Percentiles rank a stretch among this genome's conserved stretches.
These are phyloP conservation scores for Theonella swinhoei DNA, from an alignment of 37 sponge, comb jelly and placozoan species.

Conservation along the genomic window DNA sequence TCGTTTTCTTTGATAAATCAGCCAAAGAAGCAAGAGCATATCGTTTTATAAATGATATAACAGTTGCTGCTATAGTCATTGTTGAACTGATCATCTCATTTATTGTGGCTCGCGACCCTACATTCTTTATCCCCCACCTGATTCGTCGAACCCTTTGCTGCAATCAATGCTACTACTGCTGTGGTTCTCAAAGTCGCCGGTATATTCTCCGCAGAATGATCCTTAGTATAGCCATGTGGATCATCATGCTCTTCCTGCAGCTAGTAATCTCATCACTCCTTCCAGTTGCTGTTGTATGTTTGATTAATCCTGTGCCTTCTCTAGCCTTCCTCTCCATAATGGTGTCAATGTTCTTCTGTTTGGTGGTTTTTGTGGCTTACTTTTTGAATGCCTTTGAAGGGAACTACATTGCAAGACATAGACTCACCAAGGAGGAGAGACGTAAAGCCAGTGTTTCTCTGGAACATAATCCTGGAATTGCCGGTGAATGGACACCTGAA, in stretches of 20 bases:
- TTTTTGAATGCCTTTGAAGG: background rate
- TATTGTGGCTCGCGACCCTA: background rate
- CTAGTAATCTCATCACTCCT: background rate
- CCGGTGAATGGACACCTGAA: background rate
- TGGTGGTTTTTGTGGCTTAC: background rate
- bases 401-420: background rate
- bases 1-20: background rate
- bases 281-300: background rate
- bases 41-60: background rate
- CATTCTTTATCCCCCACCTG: background rate
- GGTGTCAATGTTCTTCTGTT: background rate
- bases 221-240: background rate
- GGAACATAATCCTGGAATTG: background rate
- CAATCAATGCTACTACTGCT: background rate
- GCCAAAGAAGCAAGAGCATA: no score
- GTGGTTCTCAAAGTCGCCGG: background rate
- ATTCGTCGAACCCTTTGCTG: background rate
- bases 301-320: constrained; percentile 1
- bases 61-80: background rate
- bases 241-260: background rate
- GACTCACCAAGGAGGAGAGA: background rate
- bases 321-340: background rate
- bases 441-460: background rate
- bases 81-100: background rate
- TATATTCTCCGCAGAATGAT: background rate